Base-by-base conservation (phyloP, 1,140 invertebrate species). In the Melanaphis sacchari region DNA sequence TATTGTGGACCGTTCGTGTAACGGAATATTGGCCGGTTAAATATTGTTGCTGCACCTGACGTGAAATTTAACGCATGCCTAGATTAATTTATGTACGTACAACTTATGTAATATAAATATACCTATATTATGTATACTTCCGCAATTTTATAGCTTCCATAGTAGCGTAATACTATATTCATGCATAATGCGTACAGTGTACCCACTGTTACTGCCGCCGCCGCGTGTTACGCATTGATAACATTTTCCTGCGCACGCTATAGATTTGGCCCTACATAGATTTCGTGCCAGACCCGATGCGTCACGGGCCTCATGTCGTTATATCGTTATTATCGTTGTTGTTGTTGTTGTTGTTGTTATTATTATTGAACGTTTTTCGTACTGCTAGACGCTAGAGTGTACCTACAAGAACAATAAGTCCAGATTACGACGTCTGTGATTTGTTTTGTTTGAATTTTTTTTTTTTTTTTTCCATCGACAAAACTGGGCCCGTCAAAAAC, bases 261-360 rank as follows among this genome's bases (percentile, higher is more conserved):
- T 41, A 87, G 5, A 46, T 89, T 89, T 22, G 87, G 38, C 87
- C 46, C 46, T 52, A 49, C n/a, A 49, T 49, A n/a, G 31, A 90
- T n/a, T 66, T 90, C 52, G 89, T 90, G 89, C 89, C 89, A 59
- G 89, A 90, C 89, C 38, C 89, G 22, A 90, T 31, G 89, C 89
- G 89, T 59, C 54, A 90, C 89, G 89, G 31, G 3, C 54, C 21
- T 18, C 9, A 4, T 4, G 1, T 59, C 31, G 46, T 88, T 88
- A n/a, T 88, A 85, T 43, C 15, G 21, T 43, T 87, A 87, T 84
- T 84, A 41, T 84, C 38, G 31, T 84, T 76, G 31, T 76, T 76
- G 31, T 66, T 66, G 8, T 66, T 31, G 31, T 76, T 76, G 15
- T 76, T 76, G 7, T 76, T n/a, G 0, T 59, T 66, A 66, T 66